Evolutionary conservation across 2,797 vertebrate species (phyloP), one percentile per base, ranked within the genome.

Genomic region (Eidolon dupreanum): DNA sequence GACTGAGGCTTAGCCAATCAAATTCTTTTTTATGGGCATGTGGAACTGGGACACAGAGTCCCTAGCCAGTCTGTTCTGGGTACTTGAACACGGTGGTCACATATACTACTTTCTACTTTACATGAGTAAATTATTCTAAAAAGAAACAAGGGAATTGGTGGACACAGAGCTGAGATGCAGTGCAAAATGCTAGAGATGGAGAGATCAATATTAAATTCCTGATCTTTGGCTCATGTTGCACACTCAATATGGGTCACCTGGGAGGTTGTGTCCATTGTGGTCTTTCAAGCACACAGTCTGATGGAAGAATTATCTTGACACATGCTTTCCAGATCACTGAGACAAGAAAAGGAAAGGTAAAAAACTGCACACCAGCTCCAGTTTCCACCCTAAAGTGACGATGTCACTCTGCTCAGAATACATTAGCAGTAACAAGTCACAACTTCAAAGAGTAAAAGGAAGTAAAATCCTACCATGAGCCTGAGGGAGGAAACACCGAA

Each of bases 371-470:
- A 66, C 16, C n/a, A 36, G 28, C n/a, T 94, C 91, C 78, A 70
- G 89, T 95, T 89, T 77, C 61, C 63, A 91, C 41, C 38, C n/a
- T 38, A 26, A 96, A 94, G 83, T 85, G 79, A 92, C 87, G 83
- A 85, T 59, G 89, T 68, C 83, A 96, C 75, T 91, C 86, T 86
- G 38, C 57, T 94, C 96, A 83, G 36, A 49, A 93, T 93, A 88
- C 89, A 87, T 83, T 87, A 96, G n/a, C 46, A 82, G 74, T 59
- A 92, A 10, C 46, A 65, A 78, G 78, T 86, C 82, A 65, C 83
- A 90, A 86, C 74, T 88, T 78, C 86, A 95, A 74, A 89, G 43
- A n/a, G 10, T 84, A 19, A 36, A n/a, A 96, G 53, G 85, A 89
- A 83, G 13, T 43, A 11, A 94, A 95, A 82, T 51, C 5, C 22